Conservation (phyloP, 2,113 vertebrate genomes). For the Perognathus longimembris region DNA sequence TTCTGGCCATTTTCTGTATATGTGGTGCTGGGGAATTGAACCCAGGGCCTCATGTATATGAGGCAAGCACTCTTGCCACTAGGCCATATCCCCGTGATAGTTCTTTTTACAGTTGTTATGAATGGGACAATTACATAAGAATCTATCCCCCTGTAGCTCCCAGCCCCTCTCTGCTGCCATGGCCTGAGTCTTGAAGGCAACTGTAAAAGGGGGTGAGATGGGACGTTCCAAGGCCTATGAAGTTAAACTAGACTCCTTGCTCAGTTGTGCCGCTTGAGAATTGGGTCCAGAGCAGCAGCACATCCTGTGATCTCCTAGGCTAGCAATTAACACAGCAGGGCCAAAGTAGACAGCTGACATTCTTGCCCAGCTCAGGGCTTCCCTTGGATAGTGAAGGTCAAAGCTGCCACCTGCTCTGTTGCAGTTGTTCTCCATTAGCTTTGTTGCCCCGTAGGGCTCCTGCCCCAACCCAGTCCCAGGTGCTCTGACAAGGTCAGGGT, state of each 20-base stretch:
- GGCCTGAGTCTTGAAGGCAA: not conserved
- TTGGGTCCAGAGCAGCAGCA: not conserved
- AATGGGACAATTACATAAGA: conserved; percentile 6
- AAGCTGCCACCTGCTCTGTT: conserved; percentile 46
- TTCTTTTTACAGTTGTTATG: conserved; percentile 16
- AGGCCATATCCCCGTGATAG: too few species aligned
- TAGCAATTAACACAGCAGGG: not conserved
- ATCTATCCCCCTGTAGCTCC: not conserved
- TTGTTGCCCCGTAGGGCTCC: not conserved
- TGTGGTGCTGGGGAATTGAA: too few species aligned
- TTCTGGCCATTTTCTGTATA: too few species aligned
- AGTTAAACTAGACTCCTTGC: not conserved
- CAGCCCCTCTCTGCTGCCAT: not conserved
- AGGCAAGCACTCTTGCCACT: too few species aligned
- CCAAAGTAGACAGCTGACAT: conserved; percentile 63
- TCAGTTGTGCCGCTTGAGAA: conserved; percentile 36
- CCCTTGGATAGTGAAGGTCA: conserved; percentile 68
- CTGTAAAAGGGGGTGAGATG: not conserved
- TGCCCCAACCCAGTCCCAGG: conserved; percentile 37
- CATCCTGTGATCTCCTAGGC: conserved; percentile 22
- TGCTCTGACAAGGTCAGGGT: conserved; percentile 61
- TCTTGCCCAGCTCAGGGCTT: conserved; percentile 49
- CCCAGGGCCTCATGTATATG: too few species aligned
- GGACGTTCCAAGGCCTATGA: not conserved
- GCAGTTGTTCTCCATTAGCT: conserved; percentile 24